phyloP scores from a whole-genome alignment of 2,797 vertebrate species.

The Pseudochirops corinnae region DNA sequence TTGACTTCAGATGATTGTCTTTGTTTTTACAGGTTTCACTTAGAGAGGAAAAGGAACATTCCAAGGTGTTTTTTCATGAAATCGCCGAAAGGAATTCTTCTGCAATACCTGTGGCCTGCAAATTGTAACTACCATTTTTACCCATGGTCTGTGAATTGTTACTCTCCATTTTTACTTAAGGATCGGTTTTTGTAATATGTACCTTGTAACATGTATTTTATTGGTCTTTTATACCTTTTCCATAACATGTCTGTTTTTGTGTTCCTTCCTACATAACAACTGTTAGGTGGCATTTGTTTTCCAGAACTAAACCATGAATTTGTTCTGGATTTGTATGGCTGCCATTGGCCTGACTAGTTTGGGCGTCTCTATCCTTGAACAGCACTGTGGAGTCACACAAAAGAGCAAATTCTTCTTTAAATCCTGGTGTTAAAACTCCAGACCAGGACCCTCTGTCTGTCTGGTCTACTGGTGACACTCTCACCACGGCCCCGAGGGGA shows the following conservation, averaged over 20 bases:
- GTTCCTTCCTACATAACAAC: constrained; percentile 45
- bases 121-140: constrained; percentile 57
- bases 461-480: not conserved
- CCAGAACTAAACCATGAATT: constrained; percentile 30
- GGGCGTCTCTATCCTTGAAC: not conserved
- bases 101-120: constrained; percentile 55
- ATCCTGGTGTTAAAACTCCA: not conserved
- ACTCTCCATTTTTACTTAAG: constrained; percentile 54
- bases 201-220: constrained; percentile 73
- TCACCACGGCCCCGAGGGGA: not conserved
- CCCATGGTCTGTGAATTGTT: constrained; percentile 19
- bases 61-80: constrained; percentile 42
- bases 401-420: not conserved
- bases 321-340: not conserved
- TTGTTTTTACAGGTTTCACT: constrained; percentile 74
- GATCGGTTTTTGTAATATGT: constrained; percentile 70
- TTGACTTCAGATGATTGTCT: not conserved
- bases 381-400: constrained; percentile 29
- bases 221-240: constrained; percentile 71
- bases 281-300: constrained; percentile 46
- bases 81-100: constrained; percentile 37
- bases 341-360: constrained; percentile 20
- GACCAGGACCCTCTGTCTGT: not conserved
- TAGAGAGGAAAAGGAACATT: constrained; percentile 56
- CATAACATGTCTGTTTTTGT: constrained; percentile 41